Conservation (phyloP, 2,888 invertebrate genomes). For the Synanthedon myopaeformis region DNA sequence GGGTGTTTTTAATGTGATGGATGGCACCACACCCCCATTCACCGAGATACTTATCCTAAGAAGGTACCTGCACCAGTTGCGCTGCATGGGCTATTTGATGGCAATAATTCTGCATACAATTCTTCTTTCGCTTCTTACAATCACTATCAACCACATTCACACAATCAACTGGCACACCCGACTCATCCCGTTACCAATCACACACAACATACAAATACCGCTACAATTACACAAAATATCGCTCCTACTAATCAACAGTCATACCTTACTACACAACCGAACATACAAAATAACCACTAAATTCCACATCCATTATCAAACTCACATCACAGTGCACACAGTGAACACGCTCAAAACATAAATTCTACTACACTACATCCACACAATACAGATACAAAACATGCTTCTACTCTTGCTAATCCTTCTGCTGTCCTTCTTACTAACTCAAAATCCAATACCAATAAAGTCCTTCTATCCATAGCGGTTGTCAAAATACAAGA, state of each 20-base stretch:
- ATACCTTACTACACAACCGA: no score
- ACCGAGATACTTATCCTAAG: background rate
- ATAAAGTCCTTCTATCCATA: slow-evolving; percentile 2
- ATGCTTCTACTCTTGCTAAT: background rate
- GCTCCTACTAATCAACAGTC: no score
- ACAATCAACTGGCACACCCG: background rate
- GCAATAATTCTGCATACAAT: background rate
- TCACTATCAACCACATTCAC: background rate
- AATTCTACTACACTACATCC: background rate
- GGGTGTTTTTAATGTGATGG: background rate
- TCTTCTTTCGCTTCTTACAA: background rate
- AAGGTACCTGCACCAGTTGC: background rate
- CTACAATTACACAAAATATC: no score
- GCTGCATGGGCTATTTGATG: no score
- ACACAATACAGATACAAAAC: background rate
- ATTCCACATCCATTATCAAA: no score
- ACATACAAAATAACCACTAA: no score
- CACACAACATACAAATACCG: no score
- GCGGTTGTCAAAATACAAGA: slow-evolving; percentile 6
- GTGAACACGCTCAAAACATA: no score
- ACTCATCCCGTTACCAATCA: no score
- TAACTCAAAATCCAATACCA: background rate
- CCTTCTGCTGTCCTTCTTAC: background rate
- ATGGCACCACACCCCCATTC: background rate
- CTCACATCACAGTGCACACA: no score